Percentiles rank a stretch among this genome's conserved stretches.
These are phyloP conservation scores for Eristalis tenax DNA, from an alignment of 2,888 invertebrate genomes.

Conservation along the genomic window DNA sequence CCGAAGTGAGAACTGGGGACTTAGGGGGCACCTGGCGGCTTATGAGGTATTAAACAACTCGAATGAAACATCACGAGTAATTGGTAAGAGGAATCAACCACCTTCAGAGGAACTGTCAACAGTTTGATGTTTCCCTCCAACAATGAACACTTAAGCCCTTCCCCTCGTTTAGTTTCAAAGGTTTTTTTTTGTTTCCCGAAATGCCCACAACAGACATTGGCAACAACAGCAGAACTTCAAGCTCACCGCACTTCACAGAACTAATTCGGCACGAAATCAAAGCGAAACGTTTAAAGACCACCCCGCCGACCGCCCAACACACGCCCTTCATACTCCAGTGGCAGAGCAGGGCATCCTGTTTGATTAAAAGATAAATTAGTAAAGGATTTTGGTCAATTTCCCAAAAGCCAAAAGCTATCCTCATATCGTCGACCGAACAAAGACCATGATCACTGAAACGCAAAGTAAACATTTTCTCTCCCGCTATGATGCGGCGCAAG, in stretches of 20 bases:
- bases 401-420: conserved; percentile 54
- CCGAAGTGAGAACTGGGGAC: too few relatives aligned
- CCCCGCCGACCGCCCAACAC: too few relatives aligned
- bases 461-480: conserved; percentile 61
- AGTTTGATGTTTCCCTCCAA: not conserved
- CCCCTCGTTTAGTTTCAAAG: not conserved
- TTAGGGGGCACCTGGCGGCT: too few relatives aligned
- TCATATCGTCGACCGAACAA: conserved; percentile 39
- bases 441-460: conserved; percentile 67
- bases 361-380: conserved; percentile 71
- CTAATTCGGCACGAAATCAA: conserved; percentile 21
- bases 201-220: not conserved
- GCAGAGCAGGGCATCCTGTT: conserved; percentile 12
- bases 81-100: too few relatives aligned
- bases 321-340: too few relatives aligned
- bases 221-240: conserved; percentile 27
- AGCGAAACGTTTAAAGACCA: conserved; percentile 8
- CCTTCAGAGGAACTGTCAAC: too few relatives aligned
- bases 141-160: too few relatives aligned
- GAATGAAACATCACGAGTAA: too few relatives aligned
- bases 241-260: conserved; percentile 18
- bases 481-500: not conserved
- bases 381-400: conserved; percentile 69
- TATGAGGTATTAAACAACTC: too few relatives aligned
- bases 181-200: not conserved